These are phyloP conservation scores for Indri indri DNA, from an alignment of 2,113 vertebrate species.

Conservation along the genomic window DNA sequence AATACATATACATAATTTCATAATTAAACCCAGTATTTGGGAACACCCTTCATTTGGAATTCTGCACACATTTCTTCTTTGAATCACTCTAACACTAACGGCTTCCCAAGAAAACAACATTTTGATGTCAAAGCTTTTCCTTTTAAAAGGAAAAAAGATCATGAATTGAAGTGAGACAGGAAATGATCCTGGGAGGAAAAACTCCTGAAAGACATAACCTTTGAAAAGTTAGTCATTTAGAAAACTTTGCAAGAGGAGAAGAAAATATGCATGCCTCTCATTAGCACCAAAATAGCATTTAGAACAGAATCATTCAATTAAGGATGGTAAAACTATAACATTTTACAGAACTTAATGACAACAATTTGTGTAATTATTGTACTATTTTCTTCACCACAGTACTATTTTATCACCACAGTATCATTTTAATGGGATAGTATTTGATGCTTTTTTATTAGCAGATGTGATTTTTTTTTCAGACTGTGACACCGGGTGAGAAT, in stretches of 20 bases:
- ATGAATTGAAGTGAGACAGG: neutral
- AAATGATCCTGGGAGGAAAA: neutral
- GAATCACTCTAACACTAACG: neutral
- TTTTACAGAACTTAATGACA: constrained; percentile 55
- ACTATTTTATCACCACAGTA: constrained; percentile 37
- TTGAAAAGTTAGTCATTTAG: constrained; percentile 28
- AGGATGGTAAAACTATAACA: constrained; percentile 55
- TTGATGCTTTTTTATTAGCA: constrained; percentile 63
- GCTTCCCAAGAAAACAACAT: neutral
- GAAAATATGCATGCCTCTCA: constrained; percentile 17
- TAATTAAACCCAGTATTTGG: neutral
- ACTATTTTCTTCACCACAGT: neutral
- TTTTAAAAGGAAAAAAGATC: constrained; percentile 1
- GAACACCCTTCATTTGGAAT: neutral
- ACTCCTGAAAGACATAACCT: neutral
- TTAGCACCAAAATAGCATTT: constrained; percentile 50
- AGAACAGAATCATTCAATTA: constrained; percentile 41
- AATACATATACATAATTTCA: neutral
- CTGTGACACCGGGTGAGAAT: constrained; percentile 52
- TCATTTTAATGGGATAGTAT: constrained; percentile 40
- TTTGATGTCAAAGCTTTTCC: neutral
- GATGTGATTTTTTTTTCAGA: constrained; percentile 50
- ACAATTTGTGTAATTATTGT: constrained; percentile 62
- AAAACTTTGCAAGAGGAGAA: neutral
- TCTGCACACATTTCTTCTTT: neutral